Evolutionary conservation across 2,113 vertebrate species (phyloP).

Genomic region (Tiliqua scincoides): DNA sequence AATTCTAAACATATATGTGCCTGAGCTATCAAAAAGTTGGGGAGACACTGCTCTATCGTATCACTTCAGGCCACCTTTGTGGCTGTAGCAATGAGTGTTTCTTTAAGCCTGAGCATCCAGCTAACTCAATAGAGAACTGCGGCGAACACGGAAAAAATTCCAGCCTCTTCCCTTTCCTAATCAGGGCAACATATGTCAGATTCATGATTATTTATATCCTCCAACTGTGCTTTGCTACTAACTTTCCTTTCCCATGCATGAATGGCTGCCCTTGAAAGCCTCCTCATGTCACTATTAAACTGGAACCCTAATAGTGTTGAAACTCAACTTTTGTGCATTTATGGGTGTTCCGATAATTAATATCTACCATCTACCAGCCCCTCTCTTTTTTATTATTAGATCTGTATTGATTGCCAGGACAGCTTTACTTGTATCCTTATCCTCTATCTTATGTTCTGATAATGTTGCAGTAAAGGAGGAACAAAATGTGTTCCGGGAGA

Average conservation of each 20-base stretch:
- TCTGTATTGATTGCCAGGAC: slow-evolving; percentile 9
- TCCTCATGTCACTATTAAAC: background rate
- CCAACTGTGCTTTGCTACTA: background rate
- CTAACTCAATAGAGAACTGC: background rate
- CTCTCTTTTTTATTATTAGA: slow-evolving; percentile 26
- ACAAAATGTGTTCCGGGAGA: slow-evolving; percentile 5
- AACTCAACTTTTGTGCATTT: slow-evolving; percentile 6
- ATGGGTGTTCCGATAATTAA: slow-evolving; percentile 15
- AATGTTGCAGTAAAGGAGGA: background rate
- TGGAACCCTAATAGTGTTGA: background rate
- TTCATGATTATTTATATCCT: slow-evolving; percentile 14
- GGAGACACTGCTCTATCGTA: no score
- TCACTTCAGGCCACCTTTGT: background rate
- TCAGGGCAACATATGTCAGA: background rate
- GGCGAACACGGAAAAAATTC: background rate
- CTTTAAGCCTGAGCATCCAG: background rate
- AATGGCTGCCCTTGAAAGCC: slow-evolving; percentile 14
- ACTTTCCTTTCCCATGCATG: background rate
- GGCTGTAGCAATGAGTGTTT: background rate
- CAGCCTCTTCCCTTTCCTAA: background rate
- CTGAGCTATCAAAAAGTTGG: background rate
- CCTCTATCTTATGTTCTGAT: background rate
- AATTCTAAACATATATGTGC: background rate
- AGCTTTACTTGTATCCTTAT: background rate
- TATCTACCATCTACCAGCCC: slow-evolving; percentile 9